These are phyloP conservation scores for Menidia beryllina DNA, from an alignment of 2,113 vertebrate genomes.

Conservation along the genomic window DNA sequence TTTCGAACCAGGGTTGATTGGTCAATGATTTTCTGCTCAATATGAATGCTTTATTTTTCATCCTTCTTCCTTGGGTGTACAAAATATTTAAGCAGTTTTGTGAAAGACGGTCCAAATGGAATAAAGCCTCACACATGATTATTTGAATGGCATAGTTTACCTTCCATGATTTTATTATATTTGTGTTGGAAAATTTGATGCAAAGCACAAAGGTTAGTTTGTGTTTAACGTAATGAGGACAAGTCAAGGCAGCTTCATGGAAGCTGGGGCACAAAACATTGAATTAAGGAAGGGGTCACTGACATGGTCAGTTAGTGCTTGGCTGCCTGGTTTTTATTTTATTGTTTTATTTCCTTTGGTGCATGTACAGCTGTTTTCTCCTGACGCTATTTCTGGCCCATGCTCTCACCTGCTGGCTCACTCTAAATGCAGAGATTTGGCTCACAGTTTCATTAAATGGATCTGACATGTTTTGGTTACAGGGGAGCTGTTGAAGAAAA, in stretches of 20 bases:
- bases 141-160: not conserved
- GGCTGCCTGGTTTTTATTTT: not conserved
- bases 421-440: slow-evolving; percentile 2
- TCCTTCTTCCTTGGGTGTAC: no score
- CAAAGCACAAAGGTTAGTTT: not conserved
- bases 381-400: not conserved
- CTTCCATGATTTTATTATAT: not conserved
- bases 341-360: not conserved
- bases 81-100: no score
- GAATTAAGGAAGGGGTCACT: not conserved
- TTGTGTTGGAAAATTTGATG: not conserved
- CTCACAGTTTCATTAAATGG: slow-evolving; percentile 3
- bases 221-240: not conserved
- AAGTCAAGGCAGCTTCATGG: accelerated
- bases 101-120: not conserved
- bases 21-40: no score
- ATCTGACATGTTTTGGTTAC: slow-evolving; percentile 6
- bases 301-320: not conserved
- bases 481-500: not conserved
- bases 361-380: not conserved
- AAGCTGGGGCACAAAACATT: not conserved
- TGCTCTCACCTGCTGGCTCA: slow-evolving; percentile 11
- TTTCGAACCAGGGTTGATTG: no score
- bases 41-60: no score
- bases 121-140: not conserved